Evolutionary conservation across 2,888 invertebrate genomes (phyloP), one percentile per base, ranked within the genome.

Genomic region (Gasteruption jaculator): DNA sequence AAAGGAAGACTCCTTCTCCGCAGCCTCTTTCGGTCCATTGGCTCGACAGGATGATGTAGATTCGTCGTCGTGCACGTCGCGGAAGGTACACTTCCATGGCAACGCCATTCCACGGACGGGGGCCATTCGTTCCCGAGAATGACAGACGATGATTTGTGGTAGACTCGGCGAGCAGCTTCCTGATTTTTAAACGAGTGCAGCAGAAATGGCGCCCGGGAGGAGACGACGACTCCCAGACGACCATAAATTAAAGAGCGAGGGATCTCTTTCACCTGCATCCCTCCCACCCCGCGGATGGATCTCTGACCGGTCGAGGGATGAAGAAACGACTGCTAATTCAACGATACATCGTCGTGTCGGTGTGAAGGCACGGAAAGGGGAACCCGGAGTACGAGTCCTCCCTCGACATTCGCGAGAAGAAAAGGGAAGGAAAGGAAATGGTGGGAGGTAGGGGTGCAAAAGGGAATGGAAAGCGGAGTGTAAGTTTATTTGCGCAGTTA

Each of bases 121-220:
- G 52, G 56, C 60, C 61, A 63, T 65, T 65, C 63, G 56, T 64
- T 62, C 53, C 53, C 38, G 52, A 38, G 42, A 50, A 48, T 53
- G 68, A 65, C 67, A 58, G 59, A 57, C 56, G 61, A 67, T 66
- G 66, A 66, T 66, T 66, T 67, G 64, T 63, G 60, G 54, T 43
- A 51, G 59, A 51, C 57, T 56, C 58, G 52, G 54, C 43, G 45
- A 46, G 43, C 52, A 60, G 62, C 58, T 63, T 60, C 56, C 58
- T 60, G 65, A 67, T 66, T 67, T 67, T 68, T 65, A 61, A 63
- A 63, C 62, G 61, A 66, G 57, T 57, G 50, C 54, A 49, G 54
- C 50, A 53, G 52, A 55, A 56, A 50, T 47, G 44, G 50, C 48
- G 50, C 54, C 52, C 56, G 49, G 35, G 39, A 45, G 41, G 46